Evolutionary conservation across 2,113 vertebrate species (phyloP).

Genomic region (Tenebrosternarchus preto): DNA sequence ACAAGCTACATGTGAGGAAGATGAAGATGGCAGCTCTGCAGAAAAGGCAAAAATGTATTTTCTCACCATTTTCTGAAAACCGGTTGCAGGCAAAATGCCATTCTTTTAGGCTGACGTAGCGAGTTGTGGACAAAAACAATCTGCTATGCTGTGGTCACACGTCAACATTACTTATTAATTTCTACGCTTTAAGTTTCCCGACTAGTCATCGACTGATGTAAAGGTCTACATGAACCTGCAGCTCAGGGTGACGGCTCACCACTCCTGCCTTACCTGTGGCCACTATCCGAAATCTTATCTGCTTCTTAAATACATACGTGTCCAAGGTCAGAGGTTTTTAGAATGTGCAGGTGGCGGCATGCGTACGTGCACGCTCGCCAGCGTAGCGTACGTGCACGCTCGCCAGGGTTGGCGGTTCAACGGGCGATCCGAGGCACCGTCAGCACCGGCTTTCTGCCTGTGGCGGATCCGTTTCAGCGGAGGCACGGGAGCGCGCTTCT

Average conservation of each 20-base stretch:
- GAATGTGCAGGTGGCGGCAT: slow-evolving; percentile 50
- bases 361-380: slow-evolving; percentile 10
- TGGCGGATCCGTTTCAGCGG: slow-evolving; percentile 44
- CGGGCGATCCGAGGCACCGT: slow-evolving; percentile 36
- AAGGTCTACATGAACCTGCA: neutral
- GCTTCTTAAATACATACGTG: slow-evolving; percentile 7
- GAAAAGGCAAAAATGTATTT: neutral
- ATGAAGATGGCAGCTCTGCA: slow-evolving; percentile 1
- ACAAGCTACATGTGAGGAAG: neutral
- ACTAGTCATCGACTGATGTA: neutral
- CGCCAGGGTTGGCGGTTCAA: slow-evolving; percentile 45
- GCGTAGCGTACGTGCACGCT: neutral
- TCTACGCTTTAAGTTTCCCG: neutral
- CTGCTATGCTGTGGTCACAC: neutral
- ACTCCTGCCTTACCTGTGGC: neutral
- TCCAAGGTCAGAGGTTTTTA: slow-evolving; percentile 62
- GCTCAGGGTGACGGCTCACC: neutral
- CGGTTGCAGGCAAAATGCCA: slow-evolving; percentile 60
- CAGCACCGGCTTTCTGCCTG: slow-evolving; percentile 34
- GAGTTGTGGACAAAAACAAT: slow-evolving; percentile 9
- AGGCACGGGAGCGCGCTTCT: slow-evolving; percentile 42
- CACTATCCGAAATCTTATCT: slow-evolving; percentile 20
- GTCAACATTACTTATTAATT: neutral
- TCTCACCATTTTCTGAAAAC: slow-evolving; percentile 24
- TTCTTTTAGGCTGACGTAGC: neutral